Conservation (phyloP, 2,888 invertebrate species). For the Heteropelma amictum region DNA sequence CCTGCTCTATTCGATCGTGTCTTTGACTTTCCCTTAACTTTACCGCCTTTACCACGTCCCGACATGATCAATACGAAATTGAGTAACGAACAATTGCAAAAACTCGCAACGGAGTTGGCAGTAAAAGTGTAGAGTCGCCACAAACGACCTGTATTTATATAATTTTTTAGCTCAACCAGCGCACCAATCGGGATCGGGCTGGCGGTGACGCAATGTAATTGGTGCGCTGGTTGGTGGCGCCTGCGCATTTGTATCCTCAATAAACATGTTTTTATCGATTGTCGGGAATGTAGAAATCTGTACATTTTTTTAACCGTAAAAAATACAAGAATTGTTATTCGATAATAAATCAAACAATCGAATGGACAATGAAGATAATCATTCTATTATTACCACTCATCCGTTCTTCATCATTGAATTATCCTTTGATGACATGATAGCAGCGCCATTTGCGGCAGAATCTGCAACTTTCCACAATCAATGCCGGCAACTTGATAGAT, state of each 20-base stretch:
- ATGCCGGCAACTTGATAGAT: neutral
- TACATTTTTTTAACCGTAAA: no score
- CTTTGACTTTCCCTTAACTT: slow-evolving; percentile 65
- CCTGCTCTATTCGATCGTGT: slow-evolving; percentile 80
- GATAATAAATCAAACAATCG: no score
- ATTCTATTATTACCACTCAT: no score
- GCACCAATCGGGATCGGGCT: neutral
- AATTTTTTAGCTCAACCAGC: neutral
- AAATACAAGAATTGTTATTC: no score
- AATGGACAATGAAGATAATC: no score
- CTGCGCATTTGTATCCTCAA: neutral
- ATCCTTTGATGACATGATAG: no score
- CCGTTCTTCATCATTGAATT: no score
- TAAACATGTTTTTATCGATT: neutral
- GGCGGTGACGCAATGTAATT: neutral
- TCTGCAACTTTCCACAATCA: neutral
- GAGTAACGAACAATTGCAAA: neutral
- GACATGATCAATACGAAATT: slow-evolving; percentile 56
- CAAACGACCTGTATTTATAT: neutral
- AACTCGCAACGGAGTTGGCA: no score
- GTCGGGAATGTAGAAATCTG: neutral
- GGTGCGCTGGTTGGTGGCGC: neutral
- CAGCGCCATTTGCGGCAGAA: no score
- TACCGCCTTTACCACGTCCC: slow-evolving; percentile 64
- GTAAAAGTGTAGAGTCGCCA: neutral